Base-by-base conservation (phyloP, 1,140 invertebrate species). In the Venturia canescens region DNA sequence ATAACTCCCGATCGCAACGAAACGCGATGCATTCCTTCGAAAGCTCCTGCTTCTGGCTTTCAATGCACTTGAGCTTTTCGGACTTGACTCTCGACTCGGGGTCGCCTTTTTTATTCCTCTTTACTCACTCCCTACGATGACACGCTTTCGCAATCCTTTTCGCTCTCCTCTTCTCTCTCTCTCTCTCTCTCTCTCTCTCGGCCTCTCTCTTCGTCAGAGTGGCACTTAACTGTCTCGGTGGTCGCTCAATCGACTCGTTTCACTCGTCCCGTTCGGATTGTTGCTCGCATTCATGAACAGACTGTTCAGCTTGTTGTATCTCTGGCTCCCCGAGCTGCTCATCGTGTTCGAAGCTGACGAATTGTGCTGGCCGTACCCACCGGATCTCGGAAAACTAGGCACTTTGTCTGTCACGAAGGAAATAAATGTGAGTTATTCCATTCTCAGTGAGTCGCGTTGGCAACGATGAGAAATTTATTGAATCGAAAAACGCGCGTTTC, bases 241-340 rank as follows among this genome's bases (percentile, higher is more conserved):
- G 70, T 92, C 90, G 79, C 86, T 89, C 31, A 90, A 82, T 48
- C 89, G 87, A 84, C 83, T 88, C 44, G 88, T 86, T 75, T 92
- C 91, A 21, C 87, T 83, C 15, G 87, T 70, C 26, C 82, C 78
- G 57, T 85, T 90, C n/a, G 86, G 84, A 78, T 89, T 91, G 75
- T 87, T 88, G 16, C 85, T 85, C 6, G 75, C 57, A 15, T 84
- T 85, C 70, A 88, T 81, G 44, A 91, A 90, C 23, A 91, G 83
- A 75, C 89, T 91, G 81, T 91, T 92, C 76, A 92, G 84, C 79
- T 91, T 92, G 80, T 91, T 92, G 84, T 92, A 92, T 84, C 90
- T 87, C 78, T 92, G 91, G 80, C 90, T 91, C 44, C 88, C 87
- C 4, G 91, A 90, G 81, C 89, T 92, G 79, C 89, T 90, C 87